Evolutionary conservation across 2,888 invertebrate species (phyloP).

Genomic region (Euplagia quadripunctaria): DNA sequence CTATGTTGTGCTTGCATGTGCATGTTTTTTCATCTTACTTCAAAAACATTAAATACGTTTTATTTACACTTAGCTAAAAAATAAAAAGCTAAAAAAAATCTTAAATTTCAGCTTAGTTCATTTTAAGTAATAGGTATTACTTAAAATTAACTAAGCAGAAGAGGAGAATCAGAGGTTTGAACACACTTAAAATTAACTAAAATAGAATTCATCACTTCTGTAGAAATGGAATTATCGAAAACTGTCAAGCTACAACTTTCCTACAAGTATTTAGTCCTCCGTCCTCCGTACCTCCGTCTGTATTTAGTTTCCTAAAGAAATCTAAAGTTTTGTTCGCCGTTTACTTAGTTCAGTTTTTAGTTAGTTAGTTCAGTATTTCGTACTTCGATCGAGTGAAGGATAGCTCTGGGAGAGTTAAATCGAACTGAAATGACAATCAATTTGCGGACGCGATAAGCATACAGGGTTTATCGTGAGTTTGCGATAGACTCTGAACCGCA

Average conservation of each 20-base stretch:
- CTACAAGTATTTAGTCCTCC: background rate
- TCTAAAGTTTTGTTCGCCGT: background rate
- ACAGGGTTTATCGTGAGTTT: slow-evolving; percentile 61
- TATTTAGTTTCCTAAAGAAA: background rate
- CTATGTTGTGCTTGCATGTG: too few species aligned
- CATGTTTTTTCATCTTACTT: too few species aligned
- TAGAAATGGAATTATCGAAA: background rate
- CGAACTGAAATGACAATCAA: slow-evolving; percentile 67
- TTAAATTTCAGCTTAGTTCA: too few species aligned
- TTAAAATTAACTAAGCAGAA: background rate
- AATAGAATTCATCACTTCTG: background rate
- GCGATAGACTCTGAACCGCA: slow-evolving; percentile 57
- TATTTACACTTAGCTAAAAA: too few species aligned
- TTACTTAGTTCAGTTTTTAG: background rate
- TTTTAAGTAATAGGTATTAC: too few species aligned
- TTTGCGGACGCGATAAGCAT: slow-evolving; percentile 73
- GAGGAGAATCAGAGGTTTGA: too few species aligned
- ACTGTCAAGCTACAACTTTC: background rate
- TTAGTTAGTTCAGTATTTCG: background rate
- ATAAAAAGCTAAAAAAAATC: too few species aligned
- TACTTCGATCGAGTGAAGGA: background rate
- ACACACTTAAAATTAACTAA: too few species aligned
- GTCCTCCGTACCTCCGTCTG: background rate
- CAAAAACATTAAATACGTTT: too few species aligned
- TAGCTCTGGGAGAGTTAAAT: slow-evolving; percentile 48